These are phyloP conservation scores for Scomber japonicus DNA, from an alignment of 2,113 vertebrate genomes.

Conservation along the genomic window DNA sequence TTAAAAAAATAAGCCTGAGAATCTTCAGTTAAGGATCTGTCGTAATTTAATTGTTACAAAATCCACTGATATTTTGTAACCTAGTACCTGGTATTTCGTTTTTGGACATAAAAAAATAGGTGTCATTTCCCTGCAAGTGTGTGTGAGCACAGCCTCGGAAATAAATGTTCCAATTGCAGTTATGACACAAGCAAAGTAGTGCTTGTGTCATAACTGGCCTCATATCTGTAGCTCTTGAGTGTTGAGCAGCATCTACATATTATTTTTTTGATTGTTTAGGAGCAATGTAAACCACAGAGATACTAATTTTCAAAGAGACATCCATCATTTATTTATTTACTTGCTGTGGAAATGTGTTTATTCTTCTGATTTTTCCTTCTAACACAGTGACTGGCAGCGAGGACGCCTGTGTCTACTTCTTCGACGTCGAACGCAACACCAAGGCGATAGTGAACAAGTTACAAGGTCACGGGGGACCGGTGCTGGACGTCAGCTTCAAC, in stretches of 20 bases:
- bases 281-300: neutral
- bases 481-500: constrained; percentile 96
- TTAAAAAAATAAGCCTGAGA: neutral
- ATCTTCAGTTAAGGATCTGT: neutral
- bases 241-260: neutral
- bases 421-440: constrained; percentile 93
- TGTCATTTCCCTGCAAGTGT: no score
- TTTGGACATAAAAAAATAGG: neutral
- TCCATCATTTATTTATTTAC: constrained; percentile 1
- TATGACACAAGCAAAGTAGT: neutral
- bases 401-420: constrained; percentile 95
- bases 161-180: no score
- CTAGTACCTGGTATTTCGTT: neutral
- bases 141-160: no score
- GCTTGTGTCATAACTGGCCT: neutral
- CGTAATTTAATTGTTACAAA: neutral
- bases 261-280: neutral
- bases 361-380: neutral
- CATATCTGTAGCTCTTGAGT: neutral
- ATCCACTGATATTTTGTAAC: neutral
- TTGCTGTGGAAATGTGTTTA: neutral
- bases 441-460: constrained; percentile 96
- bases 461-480: constrained; percentile 92
- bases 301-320: neutral
- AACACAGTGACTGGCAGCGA: constrained; percentile 93